Percentiles rank a stretch among this genome's conserved stretches.
These are phyloP conservation scores for Chymomyza caudatula DNA, from an alignment of 2,888 invertebrate genomes.

Conservation along the genomic window DNA sequence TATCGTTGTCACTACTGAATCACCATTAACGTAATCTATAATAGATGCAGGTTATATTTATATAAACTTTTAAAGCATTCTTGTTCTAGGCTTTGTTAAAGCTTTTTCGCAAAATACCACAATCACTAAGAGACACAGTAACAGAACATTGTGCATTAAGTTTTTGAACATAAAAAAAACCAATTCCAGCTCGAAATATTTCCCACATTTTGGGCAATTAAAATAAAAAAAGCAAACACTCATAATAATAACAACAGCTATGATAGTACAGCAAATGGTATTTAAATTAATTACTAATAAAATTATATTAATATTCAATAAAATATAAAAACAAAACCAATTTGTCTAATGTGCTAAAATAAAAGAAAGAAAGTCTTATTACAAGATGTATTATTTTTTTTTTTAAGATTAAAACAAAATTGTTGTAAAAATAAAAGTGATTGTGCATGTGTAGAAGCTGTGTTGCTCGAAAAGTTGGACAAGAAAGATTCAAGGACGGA, in stretches of 20 bases:
- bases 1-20: neutral
- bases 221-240: constrained; percentile 8
- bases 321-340: constrained; percentile 29
- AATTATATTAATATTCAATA: constrained; percentile 31
- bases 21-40: neutral
- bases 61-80: neutral
- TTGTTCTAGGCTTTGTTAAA: neutral
- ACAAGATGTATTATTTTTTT: constrained; percentile 10
- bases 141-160: neutral
- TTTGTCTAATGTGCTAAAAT: constrained; percentile 62
- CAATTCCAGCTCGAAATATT: neutral
- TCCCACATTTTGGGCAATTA: neutral
- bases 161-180: neutral
- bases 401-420: neutral
- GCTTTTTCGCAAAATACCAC: neutral
- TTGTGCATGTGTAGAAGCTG: no score
- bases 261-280: constrained; percentile 38
- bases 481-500: no score
- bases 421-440: constrained; percentile 18
- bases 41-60: neutral
- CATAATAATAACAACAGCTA: constrained; percentile 3
- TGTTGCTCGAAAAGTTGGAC: no score
- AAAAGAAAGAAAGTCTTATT: constrained; percentile 12
- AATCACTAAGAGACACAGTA: neutral
- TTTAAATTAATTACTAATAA: constrained; percentile 36